Conservation (phyloP, 2,113 vertebrate genomes). For the Sciurus niger region DNA sequence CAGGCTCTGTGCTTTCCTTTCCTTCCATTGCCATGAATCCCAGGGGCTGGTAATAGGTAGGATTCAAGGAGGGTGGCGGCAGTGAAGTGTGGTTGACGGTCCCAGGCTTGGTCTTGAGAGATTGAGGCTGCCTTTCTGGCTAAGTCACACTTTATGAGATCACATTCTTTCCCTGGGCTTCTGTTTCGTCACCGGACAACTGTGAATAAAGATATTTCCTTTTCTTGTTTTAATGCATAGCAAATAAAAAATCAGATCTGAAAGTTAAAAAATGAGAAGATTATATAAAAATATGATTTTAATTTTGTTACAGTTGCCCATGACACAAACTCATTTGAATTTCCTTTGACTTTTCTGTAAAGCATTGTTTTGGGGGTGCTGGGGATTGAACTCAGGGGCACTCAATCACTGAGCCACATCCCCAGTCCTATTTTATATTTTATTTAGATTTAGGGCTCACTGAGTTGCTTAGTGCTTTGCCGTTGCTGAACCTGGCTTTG, state of each 20-base stretch:
- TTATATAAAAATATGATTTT: neutral
- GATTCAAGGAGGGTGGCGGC: neutral
- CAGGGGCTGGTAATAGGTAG: neutral
- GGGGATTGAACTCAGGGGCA: too few relatives aligned
- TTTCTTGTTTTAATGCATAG: neutral
- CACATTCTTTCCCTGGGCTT: neutral
- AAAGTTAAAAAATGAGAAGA: neutral
- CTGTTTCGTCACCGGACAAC: neutral
- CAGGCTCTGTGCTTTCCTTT: neutral
- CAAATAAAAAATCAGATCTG: neutral
- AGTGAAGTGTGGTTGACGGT: neutral
- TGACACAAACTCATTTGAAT: neutral
- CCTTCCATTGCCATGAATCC: neutral
- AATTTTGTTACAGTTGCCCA: neutral
- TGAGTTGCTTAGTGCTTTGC: too few relatives aligned
- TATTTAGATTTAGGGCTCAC: too few relatives aligned
- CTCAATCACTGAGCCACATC: too few relatives aligned
- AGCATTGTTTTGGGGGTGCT: neutral
- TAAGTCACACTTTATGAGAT: neutral
- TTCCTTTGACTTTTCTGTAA: neutral
- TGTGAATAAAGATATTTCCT: neutral
- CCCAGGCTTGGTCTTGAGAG: neutral
- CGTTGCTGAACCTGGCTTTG: too few relatives aligned
- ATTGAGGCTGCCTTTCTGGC: neutral
- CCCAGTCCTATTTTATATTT: too few relatives aligned